phyloP scores from a whole-genome alignment of 2,113 vertebrate genomes.

The Miniopterus natalensis region DNA sequence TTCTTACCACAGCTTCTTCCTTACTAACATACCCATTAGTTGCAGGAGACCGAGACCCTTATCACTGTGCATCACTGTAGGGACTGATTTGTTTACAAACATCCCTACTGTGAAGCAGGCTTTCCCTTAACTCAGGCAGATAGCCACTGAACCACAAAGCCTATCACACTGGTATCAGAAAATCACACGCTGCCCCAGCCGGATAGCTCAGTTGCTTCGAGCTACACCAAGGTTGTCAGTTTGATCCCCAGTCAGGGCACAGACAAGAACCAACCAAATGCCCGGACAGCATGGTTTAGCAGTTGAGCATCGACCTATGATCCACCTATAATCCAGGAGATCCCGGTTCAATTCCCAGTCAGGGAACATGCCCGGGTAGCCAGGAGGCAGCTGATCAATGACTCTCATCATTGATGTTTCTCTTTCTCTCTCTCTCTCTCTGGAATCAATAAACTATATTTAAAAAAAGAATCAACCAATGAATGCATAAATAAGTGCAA shows the following conservation, averaged over 20 bases:
- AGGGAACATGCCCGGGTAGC: too few species aligned
- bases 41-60: not conserved
- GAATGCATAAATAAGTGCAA: not conserved
- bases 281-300: too few species aligned
- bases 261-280: not conserved
- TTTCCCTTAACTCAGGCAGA: not conserved
- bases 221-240: not conserved
- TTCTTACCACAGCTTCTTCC: not conserved
- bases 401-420: too few species aligned
- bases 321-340: too few species aligned
- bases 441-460: too few species aligned
- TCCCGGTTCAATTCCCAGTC: too few species aligned
- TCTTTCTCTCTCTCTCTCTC: too few species aligned
- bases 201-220: not conserved
- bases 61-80: not conserved
- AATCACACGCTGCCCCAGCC: not conserved
- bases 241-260: not conserved
- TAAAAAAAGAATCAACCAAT: not conserved
- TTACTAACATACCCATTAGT: not conserved
- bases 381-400: too few species aligned
- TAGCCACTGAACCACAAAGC: not conserved
- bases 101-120: not conserved
- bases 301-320: too few species aligned
- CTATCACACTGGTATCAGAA: not conserved
- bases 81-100: not conserved